phyloP scores from a whole-genome alignment of 2,797 vertebrate species.

The Trachurus trachurus region DNA sequence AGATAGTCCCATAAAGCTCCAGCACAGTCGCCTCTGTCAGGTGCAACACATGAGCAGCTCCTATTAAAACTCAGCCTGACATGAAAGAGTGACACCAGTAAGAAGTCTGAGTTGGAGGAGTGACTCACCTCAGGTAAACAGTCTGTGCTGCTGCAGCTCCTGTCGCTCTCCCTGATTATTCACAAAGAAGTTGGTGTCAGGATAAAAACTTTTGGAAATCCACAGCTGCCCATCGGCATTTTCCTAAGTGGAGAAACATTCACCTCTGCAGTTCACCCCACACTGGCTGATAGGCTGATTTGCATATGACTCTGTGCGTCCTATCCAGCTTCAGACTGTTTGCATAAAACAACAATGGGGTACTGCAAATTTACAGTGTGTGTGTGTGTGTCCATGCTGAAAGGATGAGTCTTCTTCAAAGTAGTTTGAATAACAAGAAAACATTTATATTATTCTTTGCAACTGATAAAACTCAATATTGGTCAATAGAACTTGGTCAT shows the following conservation, averaged over 20 bases:
- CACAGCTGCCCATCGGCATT: slow-evolving; percentile 80
- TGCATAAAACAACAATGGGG: slow-evolving; percentile 91
- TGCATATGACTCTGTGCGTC: slow-evolving; percentile 84
- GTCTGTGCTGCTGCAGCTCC: slow-evolving; percentile 19
- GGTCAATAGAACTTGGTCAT: not conserved
- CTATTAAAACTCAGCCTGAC: not conserved
- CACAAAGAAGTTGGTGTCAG: slow-evolving; percentile 34
- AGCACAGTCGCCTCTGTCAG: slow-evolving; percentile 21
- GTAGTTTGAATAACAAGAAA: slow-evolving; percentile 39
- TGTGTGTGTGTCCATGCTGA: not conserved
- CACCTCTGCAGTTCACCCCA: slow-evolving; percentile 73
- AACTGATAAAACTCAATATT: slow-evolving; percentile 7
- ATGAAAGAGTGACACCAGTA: not conserved
- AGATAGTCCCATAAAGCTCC: slow-evolving; percentile 65
- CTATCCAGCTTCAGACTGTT: slow-evolving; percentile 86
- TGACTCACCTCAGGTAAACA: slow-evolving; percentile 66
- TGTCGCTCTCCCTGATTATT: slow-evolving; percentile 29
- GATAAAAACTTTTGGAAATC: slow-evolving; percentile 71
- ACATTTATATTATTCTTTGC: slow-evolving; percentile 32
- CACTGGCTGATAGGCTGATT: slow-evolving; percentile 73
- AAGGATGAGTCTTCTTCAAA: slow-evolving; percentile 13
- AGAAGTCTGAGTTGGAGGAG: not conserved
- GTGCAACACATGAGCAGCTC: not conserved
- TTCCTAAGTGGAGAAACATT: slow-evolving; percentile 84
- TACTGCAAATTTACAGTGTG: slow-evolving; percentile 77